Evolutionary conservation across 2,113 vertebrate genomes (phyloP).

Genomic region (Oostethus manadensis): DNA sequence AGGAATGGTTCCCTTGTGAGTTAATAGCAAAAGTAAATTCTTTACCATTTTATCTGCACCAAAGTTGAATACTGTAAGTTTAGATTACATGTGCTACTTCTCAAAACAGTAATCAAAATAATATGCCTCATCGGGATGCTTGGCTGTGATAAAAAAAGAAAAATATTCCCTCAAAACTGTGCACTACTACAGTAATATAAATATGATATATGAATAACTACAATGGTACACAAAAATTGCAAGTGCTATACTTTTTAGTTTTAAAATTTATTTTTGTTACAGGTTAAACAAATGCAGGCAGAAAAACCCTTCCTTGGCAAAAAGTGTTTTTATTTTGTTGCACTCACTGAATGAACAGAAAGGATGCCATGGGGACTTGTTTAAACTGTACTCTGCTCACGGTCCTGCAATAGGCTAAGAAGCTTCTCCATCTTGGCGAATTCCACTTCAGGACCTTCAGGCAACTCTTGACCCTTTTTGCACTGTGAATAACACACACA

Average conservation of each 20-base stretch:
- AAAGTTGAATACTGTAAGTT: no score
- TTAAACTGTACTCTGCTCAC: constrained; percentile 25
- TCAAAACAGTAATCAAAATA: no score
- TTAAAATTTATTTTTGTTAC: background rate
- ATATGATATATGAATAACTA: no score
- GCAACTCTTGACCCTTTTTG: constrained; percentile 84
- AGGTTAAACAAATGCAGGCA: background rate
- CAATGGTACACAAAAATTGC: no score
- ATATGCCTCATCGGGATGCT: no score
- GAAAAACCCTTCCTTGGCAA: background rate
- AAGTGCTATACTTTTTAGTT: no score
- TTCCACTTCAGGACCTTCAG: constrained; percentile 82
- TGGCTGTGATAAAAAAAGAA: no score
- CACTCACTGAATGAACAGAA: background rate
- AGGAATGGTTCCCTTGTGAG: background rate
- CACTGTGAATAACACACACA: constrained; percentile 60
- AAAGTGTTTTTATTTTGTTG: background rate
- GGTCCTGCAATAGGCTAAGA: constrained; percentile 78
- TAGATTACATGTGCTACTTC: no score
- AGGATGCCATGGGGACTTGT: background rate
- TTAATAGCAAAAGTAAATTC: background rate
- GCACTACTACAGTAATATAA: no score
- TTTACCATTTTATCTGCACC: no score
- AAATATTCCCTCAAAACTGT: no score
- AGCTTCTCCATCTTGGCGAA: constrained; percentile 88